Base-by-base conservation (phyloP, 2,888 invertebrate species). In the Belgica antarctica region DNA sequence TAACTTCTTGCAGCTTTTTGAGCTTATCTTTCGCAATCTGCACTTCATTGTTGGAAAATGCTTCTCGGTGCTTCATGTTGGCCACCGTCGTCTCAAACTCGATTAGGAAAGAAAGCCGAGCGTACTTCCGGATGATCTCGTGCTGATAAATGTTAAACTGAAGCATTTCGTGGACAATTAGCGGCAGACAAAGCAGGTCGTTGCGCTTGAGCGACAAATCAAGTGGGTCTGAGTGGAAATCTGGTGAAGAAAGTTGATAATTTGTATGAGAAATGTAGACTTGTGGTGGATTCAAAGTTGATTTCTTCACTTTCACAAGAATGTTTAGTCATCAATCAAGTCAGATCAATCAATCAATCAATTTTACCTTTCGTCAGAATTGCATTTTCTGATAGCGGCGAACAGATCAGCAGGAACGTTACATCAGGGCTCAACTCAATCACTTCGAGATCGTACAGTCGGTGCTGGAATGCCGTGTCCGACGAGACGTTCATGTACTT, bases 151-250 rank as follows among this genome's bases (percentile, higher is more conserved):
- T 96, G 76, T 89, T 90, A 72, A 97, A 83, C 78, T 98, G 96
- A 72, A 96, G 93, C 95, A 93, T 90, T 84, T 94, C 90, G 76
- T 92, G 92, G 0, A 92, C 93, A 80, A 96, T 94, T 47, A 98
- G 90, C 0, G 97, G 96, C 70, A 98, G 82, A 72, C 94, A 90
- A 57, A 93, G 86, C 69, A 95, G 83, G 77, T 96, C 95, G 3
- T 90, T 89, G 71, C 92, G 86, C 75, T 94, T 90, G 0, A 92
- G 82, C 1, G 94, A 83, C 66, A 92, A 87, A 78, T 96, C 95
- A 63, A 89, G 86, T 74, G 93, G 89, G 24, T 93, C 52, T 2
- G 52, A 24, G 5, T 89, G 86, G 10, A 41, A 41, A 41, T 41
- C 41, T 41, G n/a, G n/a, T 24, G 2, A 62, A 5, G 1, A 10